Evolutionary conservation across 2,888 invertebrate species (phyloP), one percentile per base, ranked within the genome.

Genomic region (Holacanthella duospinosa): DNA sequence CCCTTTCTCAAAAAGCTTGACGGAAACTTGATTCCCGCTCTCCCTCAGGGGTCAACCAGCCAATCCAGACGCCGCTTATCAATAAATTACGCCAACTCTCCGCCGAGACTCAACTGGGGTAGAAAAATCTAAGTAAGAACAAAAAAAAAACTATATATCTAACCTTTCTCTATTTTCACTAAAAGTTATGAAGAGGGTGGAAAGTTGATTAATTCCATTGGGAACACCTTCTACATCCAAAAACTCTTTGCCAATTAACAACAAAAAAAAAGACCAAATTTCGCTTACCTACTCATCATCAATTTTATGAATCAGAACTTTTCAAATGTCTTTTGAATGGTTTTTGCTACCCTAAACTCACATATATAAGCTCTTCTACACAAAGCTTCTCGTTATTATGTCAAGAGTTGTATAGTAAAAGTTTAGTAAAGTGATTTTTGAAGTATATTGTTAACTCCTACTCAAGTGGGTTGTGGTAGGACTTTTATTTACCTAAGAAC

Each of bases 1-100:
- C 48, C 48, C 19, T 48, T 12, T 12, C 36, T 36, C 9, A 16
- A 36, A n/a, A 36, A 6, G 36, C 9, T 48, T 9, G 48, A 9
- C 21, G 48, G 48, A 48, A 48, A 48, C 21, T 48, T 48, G 48
- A 48, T 48, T 48, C 48, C 48, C n/a, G 48, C 16, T 48, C 48
- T 48, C 48, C 48, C 48, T 48, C 48, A 48, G 48, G 48, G 48
- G 48, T 48, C 48, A 48, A 48, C 48, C 48, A 48, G 48, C 48
- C 48, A 48, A 48, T 48, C 48, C 48, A 48, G 48, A 48, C 48
- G 6, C 48, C 12, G n/a, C 48, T 48, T 48, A 48, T 48, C 48
- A 48, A 48, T 48, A 48, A 48, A 48, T 48, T 48, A 48, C 48
- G 6, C n/a, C n/a, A n/a, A n/a, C n/a, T n/a, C n/a, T n/a, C n/a